Evolutionary conservation across 1,140 invertebrate genomes (phyloP).

Genomic region (Caenorhabditis brenneri): DNA sequence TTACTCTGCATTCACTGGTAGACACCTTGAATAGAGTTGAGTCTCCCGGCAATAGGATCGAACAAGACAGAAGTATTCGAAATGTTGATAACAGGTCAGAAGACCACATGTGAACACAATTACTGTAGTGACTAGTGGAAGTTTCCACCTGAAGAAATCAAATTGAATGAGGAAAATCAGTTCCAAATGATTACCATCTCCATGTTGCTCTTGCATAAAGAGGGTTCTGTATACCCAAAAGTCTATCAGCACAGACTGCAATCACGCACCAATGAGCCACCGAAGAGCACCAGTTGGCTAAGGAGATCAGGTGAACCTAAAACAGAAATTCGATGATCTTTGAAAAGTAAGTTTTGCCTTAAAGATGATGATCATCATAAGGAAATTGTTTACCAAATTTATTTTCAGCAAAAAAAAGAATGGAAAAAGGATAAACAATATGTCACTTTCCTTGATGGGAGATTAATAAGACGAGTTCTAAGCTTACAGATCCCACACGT

Average conservation of each 20-base stretch:
- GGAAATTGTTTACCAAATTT: too few species aligned
- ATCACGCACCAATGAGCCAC: conserved; percentile 70
- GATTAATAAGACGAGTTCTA: too few species aligned
- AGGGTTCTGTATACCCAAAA: conserved; percentile 64
- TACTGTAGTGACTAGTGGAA: conserved; percentile 55
- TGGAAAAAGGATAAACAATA: too few species aligned
- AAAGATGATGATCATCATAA: too few species aligned
- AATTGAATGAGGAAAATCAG: background rate
- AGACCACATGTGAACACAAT: conserved; percentile 56
- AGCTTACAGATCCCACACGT: too few species aligned
- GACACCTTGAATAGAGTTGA: conserved; percentile 67
- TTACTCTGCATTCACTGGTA: conserved; percentile 60
- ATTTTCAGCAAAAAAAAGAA: too few species aligned
- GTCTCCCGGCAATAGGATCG: conserved; percentile 62
- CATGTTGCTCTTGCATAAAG: conserved; percentile 59
- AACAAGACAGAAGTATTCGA: conserved; percentile 63
- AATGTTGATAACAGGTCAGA: conserved; percentile 64
- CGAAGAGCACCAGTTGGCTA: conserved; percentile 69
- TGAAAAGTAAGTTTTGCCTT: background rate
- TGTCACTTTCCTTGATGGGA: too few species aligned
- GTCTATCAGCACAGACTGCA: conserved; percentile 67
- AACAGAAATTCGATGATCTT: background rate
- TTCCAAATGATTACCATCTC: background rate
- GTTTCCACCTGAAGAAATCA: conserved; percentile 39
- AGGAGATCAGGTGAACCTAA: conserved; percentile 60